Conservation (phyloP, 2,888 invertebrate genomes). For the Argyresthia goedartella region DNA sequence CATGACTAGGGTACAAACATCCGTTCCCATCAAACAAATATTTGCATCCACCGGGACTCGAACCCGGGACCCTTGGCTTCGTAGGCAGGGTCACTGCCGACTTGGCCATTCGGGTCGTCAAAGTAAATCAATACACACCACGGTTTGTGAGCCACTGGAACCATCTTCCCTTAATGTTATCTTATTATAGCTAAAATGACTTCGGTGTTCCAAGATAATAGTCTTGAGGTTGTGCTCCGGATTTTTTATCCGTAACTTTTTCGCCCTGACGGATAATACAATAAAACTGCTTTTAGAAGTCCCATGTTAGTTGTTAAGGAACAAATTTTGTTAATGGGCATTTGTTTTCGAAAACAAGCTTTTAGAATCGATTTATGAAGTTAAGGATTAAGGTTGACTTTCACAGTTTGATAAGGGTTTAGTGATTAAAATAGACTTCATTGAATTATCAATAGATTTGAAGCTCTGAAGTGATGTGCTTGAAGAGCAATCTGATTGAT, state of each 20-base stretch:
- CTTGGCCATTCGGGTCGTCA: too few relatives aligned
- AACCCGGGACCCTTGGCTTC: too few relatives aligned
- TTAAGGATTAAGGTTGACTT: neutral
- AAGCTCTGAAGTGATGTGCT: too few relatives aligned
- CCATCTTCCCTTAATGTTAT: slow-evolving; percentile 63
- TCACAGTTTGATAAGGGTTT: too few relatives aligned
- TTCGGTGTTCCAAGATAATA: slow-evolving; percentile 69
- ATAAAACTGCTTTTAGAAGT: slow-evolving; percentile 2
- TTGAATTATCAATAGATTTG: too few relatives aligned
- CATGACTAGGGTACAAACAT: too few relatives aligned
- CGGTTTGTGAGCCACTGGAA: slow-evolving; percentile 13
- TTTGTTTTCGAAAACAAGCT: neutral
- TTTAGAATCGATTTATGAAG: neutral
- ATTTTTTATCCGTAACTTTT: slow-evolving; percentile 46
- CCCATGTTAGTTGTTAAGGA: neutral
- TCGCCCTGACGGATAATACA: slow-evolving; percentile 14
- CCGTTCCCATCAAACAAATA: too few relatives aligned
- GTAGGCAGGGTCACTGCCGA: too few relatives aligned
- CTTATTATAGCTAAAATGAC: slow-evolving; percentile 72
- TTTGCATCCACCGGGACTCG: too few relatives aligned
- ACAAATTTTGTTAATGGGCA: slow-evolving; percentile 2
- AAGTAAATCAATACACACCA: neutral
- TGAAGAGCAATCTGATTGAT: too few relatives aligned
- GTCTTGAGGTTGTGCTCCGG: slow-evolving; percentile 47
- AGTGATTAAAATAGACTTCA: too few relatives aligned